phyloP scores from a whole-genome alignment of 2,797 vertebrate genomes.

The Phoeniculus purpureus region DNA sequence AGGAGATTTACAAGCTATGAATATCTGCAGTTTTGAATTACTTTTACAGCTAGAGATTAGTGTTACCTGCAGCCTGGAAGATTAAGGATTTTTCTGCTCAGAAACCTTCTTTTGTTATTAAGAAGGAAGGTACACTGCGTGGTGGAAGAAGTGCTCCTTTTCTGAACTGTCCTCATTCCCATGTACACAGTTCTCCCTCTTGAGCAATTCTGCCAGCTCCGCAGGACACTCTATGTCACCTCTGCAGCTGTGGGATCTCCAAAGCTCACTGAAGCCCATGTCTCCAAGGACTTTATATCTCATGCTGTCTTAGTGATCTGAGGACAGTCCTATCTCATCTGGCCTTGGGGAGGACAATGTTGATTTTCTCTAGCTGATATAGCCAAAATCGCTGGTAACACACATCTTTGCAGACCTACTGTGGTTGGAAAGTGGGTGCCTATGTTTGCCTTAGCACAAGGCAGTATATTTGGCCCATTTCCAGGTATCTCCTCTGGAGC shows the following conservation, averaged over 20 bases:
- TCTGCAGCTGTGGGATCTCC: neutral
- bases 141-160: neutral
- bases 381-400: neutral
- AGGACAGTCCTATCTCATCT: neutral
- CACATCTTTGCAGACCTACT: neutral
- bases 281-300: neutral
- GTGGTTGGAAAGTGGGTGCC: neutral
- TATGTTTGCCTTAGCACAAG: neutral
- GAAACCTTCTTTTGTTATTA: neutral
- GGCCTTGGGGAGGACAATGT: neutral
- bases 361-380: neutral
- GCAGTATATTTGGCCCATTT: neutral
- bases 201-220: neutral
- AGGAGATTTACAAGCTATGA: conserved; percentile 17
- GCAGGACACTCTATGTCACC: neutral
- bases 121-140: neutral
- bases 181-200: neutral
- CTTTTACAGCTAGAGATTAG: conserved; percentile 1
- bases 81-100: conserved; percentile 1
- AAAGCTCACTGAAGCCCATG: neutral
- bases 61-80: neutral
- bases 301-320: neutral
- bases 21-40: neutral
- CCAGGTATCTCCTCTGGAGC: neutral
- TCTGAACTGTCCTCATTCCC: neutral